Percentiles rank a stretch among this genome's conserved stretches.
Evolutionary conservation across 2,888 invertebrate species (phyloP).

Genomic region (Trichogramma evanescens): DNA sequence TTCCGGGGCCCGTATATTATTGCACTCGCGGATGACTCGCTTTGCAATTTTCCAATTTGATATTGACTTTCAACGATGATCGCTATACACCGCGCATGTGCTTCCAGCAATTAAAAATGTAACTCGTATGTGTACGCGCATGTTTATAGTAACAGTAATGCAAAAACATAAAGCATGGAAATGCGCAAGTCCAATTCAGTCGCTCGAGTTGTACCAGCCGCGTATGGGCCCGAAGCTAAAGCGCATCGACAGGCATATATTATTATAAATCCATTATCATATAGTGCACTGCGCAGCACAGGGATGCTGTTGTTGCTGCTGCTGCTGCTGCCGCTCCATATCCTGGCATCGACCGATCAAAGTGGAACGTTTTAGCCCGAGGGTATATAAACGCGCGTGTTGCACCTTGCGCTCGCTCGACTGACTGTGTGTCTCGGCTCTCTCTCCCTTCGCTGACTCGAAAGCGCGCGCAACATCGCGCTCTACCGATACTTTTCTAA

Average conservation of each 20-base stretch:
- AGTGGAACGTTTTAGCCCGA: conserved; percentile 9
- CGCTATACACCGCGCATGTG: too few relatives aligned
- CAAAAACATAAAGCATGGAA: not conserved
- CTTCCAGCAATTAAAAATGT: too few relatives aligned
- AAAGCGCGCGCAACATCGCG: not conserved
- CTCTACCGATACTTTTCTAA: too few relatives aligned
- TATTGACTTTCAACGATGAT: too few relatives aligned
- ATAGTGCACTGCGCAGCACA: conserved; percentile 1
- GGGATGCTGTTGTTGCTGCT: not conserved
- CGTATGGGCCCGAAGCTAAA: too few relatives aligned
- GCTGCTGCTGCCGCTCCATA: not conserved
- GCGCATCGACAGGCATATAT: conserved; percentile 2
- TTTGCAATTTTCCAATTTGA: too few relatives aligned
- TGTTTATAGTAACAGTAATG: not conserved
- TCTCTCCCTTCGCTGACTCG: not conserved
- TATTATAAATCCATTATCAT: conserved; percentile 12
- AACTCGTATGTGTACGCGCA: too few relatives aligned
- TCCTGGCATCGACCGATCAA: conserved; percentile 3
- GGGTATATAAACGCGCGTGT: not conserved
- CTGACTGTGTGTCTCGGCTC: not conserved
- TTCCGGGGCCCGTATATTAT: too few relatives aligned
- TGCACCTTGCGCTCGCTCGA: not conserved
- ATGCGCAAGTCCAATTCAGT: not conserved
- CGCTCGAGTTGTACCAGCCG: not conserved
- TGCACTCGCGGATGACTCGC: too few relatives aligned